Base-by-base conservation (phyloP, 2,113 vertebrate species). In the Nerophis lumbriciformis region DNA sequence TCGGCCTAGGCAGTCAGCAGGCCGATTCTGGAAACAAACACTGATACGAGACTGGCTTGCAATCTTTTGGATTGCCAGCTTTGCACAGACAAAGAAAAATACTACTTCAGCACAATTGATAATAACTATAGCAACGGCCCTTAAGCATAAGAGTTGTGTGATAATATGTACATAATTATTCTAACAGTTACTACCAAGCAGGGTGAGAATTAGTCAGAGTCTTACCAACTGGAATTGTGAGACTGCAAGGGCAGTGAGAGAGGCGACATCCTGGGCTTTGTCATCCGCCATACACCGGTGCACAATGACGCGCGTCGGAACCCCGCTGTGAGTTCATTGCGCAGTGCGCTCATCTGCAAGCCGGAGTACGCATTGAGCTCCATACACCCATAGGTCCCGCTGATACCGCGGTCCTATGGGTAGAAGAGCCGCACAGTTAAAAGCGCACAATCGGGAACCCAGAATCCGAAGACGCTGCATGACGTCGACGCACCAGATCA, bases 381-480 rank as follows among this genome's bases (percentile, higher is more conserved):
- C 69, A 73, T 73, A 45, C 42, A 45, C 12, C 67, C 57, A 63
- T 50, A 71, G 71, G 53, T 79, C 66, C 53, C 57, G 52, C 45
- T 78, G 69, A 61, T 61, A 73, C 60, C 48, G 28, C 28, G 59
- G 77, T 74, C 63, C 72, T 75, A 19, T 11, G 54, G 54, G 15
- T 39, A 56, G 12, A 56, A 56, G n/a, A 42, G n/a, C 54, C 1
- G 37, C n/a, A 39, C 61, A 60, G 68, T 63, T 60, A 65, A 68
- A 68, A 61, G 59, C 60, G 13, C 52, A 69, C 39, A 73, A 57
- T 68, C 54, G 73, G 19, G 70, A 63, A 55, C 48, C 52, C 10
- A 39, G 21, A 73, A 83, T 82, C 77, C 76, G 63, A 65, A 84
- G 82, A 87, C 82, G 81, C 77, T 57, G 60, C 11, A 42, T 10